Evolutionary conservation across 1,140 invertebrate species (phyloP).

Genomic region (Lerema accius): DNA sequence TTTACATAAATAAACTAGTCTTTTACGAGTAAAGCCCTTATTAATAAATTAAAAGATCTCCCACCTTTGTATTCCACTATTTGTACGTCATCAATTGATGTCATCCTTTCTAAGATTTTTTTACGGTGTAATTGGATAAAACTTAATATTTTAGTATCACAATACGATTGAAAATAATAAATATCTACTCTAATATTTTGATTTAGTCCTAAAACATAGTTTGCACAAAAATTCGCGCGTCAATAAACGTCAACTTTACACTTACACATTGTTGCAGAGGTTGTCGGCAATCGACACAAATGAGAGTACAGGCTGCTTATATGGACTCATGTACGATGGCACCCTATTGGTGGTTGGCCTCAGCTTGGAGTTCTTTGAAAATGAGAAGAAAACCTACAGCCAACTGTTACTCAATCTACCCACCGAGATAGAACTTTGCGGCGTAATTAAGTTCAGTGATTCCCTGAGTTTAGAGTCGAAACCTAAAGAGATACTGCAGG

Average conservation of each 20-base stretch:
- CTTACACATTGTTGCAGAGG: constrained; percentile 49
- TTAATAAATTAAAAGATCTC: background rate
- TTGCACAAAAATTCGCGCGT: background rate
- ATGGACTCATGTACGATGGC: constrained; percentile 88
- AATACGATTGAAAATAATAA: background rate
- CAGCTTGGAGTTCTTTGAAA: constrained; percentile 84
- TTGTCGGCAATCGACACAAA: constrained; percentile 77
- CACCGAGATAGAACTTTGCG: constrained; percentile 89
- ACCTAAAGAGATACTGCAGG: constrained; percentile 85
- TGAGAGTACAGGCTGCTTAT: constrained; percentile 86
- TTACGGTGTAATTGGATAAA: background rate
- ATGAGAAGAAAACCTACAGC: constrained; percentile 81
- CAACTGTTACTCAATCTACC: constrained; percentile 87
- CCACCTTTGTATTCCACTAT: background rate
- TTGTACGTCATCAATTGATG: constrained; percentile 16
- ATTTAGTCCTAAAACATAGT: too few relatives aligned
- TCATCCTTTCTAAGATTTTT: constrained; percentile 19
- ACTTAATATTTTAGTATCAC: background rate
- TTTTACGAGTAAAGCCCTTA: background rate
- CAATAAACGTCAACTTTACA: background rate
- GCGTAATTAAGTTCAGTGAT: constrained; percentile 86
- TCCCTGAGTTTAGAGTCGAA: constrained; percentile 80
- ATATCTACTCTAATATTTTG: background rate
- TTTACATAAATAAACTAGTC: background rate
- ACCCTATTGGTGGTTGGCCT: constrained; percentile 87